Evolutionary conservation across 2,113 vertebrate species (phyloP).

Genomic region (Genyomyrus donnyi): DNA sequence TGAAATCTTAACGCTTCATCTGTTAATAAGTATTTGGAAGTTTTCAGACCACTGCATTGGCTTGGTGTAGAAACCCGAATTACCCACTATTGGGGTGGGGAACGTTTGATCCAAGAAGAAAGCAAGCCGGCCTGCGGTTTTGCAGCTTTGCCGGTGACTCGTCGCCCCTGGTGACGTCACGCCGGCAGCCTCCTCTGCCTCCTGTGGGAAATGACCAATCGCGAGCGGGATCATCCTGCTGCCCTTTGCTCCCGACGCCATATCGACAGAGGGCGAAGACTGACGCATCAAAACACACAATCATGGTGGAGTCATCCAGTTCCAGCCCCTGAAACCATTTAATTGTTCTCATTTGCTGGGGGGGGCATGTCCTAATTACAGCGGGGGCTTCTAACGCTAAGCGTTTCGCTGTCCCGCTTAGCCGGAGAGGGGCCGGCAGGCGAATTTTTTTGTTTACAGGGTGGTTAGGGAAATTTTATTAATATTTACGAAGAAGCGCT

Average conservation of each 20-base stretch:
- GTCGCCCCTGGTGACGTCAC: not conserved
- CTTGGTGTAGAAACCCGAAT: not conserved
- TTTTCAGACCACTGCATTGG: not conserved
- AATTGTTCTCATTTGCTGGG: not conserved
- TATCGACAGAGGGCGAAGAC: not conserved
- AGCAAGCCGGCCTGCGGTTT: not conserved
- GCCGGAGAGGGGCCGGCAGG: not conserved
- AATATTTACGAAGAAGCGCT: no score
- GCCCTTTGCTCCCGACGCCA: not conserved
- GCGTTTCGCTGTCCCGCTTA: not conserved
- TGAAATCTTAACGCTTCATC: not conserved
- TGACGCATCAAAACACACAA: slow-evolving; percentile 1
- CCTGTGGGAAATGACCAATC: slow-evolving; percentile 18
- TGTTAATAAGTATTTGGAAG: not conserved
- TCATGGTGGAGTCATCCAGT: not conserved
- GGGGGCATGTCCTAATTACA: not conserved
- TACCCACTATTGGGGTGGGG: not conserved
- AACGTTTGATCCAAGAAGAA: not conserved
- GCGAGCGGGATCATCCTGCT: not conserved
- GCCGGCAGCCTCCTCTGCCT: not conserved
- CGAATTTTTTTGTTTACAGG: no score
- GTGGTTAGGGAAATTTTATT: no score
- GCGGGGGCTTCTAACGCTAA: not conserved
- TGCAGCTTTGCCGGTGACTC: not conserved
- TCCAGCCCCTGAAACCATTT: not conserved